Evolutionary conservation across 2,113 vertebrate species (phyloP).

Genomic region (Proteles cristata): DNA sequence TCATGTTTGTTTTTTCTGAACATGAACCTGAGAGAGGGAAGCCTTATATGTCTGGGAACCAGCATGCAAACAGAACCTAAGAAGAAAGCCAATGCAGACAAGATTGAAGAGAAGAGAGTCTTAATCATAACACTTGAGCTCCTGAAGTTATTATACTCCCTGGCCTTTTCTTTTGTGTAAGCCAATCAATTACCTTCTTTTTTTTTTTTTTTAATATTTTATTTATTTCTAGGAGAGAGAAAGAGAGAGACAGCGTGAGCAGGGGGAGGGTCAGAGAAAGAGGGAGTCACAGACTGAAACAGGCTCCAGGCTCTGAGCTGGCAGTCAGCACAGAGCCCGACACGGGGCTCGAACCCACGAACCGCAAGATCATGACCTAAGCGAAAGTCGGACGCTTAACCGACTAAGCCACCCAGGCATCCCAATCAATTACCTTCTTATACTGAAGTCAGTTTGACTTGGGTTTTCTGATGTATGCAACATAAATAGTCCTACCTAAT

Average conservation of each 20-base stretch:
- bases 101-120: background rate
- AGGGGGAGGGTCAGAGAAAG: no score
- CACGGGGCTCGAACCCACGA: no score
- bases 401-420: no score
- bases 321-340: no score
- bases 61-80: background rate
- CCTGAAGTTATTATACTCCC: background rate
- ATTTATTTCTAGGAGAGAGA: no score
- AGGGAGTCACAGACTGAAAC: no score
- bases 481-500: background rate
- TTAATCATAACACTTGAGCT: background rate
- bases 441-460: background rate
- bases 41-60: background rate
- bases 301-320: no score
- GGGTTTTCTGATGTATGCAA: background rate
- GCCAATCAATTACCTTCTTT: constrained; percentile 13
- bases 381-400: no score
- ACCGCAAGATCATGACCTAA: no score
- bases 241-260: no score
- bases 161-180: background rate
- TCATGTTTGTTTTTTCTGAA: constrained; percentile 10
- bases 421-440: constrained; percentile 13
- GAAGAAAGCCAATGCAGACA: background rate
- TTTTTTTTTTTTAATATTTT: no score
- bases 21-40: background rate